These are phyloP conservation scores for Lamellibrachia luymesi DNA, from an alignment of 1,140 invertebrate species.

Conservation along the genomic window DNA sequence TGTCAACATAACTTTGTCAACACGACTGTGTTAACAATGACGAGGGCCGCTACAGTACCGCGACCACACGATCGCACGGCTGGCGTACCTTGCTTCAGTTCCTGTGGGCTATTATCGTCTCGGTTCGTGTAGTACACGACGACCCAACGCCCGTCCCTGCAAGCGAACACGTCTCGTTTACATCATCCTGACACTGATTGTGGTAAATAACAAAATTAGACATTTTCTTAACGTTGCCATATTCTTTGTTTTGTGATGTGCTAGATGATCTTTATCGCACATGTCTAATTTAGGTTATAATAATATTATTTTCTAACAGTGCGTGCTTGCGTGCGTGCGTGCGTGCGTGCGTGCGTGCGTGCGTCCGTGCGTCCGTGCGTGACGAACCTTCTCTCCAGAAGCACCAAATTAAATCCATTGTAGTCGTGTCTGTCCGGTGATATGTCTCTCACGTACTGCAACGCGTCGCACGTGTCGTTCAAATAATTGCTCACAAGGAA, in stretches of 20 bases:
- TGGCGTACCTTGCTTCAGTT: background rate
- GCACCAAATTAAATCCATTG: constrained; percentile 21
- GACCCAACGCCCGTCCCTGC: background rate
- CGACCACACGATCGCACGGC: background rate
- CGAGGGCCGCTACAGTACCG: too few species aligned
- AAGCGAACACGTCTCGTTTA: background rate
- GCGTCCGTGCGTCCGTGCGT: background rate
- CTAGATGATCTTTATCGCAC: too few species aligned
- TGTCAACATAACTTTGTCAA: background rate
- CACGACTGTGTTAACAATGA: too few species aligned
- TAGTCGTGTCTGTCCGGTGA: constrained; percentile 8
- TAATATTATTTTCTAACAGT: too few species aligned
- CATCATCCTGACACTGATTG: background rate
- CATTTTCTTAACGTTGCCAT: too few species aligned
- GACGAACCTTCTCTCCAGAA: constrained; percentile 4
- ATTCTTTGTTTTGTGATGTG: too few species aligned
- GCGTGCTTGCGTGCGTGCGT: too few species aligned
- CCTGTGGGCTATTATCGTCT: background rate
- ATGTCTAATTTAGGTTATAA: too few species aligned
- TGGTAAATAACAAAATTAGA: too few species aligned
- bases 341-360: background rate
- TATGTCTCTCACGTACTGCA: background rate
- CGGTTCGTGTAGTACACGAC: constrained; percentile 8
- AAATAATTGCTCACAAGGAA: background rate
- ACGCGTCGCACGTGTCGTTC: background rate